A percentile compares a stretch with the other conserved stretches of the same genome.
Evolutionary conservation across 2,888 invertebrate species (phyloP).

Genomic region (Lordiphosa fenestrarum): DNA sequence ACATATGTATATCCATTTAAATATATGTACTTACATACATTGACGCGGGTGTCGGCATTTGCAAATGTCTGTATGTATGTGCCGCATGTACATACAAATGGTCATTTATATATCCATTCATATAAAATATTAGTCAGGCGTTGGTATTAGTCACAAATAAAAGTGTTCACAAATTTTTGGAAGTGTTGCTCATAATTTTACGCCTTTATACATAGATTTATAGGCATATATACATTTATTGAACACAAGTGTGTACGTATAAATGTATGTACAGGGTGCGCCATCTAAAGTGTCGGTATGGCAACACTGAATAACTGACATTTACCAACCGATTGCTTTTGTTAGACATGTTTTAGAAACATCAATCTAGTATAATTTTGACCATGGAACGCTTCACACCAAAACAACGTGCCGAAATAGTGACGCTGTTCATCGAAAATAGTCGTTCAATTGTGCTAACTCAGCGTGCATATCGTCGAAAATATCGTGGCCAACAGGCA

Average conservation of each 20-base stretch:
- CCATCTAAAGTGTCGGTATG: too few relatives aligned
- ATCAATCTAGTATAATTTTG: too few relatives aligned
- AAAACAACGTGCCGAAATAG: too few relatives aligned
- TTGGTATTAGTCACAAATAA: conserved; percentile 31
- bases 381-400: too few relatives aligned
- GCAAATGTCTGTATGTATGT: conserved; percentile 4
- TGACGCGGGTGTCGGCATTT: conserved; percentile 29
- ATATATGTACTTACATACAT: conserved; percentile 38
- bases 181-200: conserved; percentile 31
- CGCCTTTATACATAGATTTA: conserved; percentile 34
- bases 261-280: too few relatives aligned
- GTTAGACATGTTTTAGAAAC: too few relatives aligned
- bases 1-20: not conserved
- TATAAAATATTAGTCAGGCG: not conserved
- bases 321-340: too few relatives aligned
- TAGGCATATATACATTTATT: conserved; percentile 13
- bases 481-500: too few relatives aligned
- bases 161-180: conserved; percentile 31
- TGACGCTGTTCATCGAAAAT: too few relatives aligned
- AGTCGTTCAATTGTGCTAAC: too few relatives aligned
- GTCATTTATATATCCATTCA: conserved; percentile 3
- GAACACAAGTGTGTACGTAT: conserved; percentile 10
- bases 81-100: conserved; percentile 11
- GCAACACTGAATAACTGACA: too few relatives aligned
- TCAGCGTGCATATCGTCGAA: too few relatives aligned